phyloP scores from a whole-genome alignment of 2,888 invertebrate genomes.

The Pyrrhia umbra region DNA sequence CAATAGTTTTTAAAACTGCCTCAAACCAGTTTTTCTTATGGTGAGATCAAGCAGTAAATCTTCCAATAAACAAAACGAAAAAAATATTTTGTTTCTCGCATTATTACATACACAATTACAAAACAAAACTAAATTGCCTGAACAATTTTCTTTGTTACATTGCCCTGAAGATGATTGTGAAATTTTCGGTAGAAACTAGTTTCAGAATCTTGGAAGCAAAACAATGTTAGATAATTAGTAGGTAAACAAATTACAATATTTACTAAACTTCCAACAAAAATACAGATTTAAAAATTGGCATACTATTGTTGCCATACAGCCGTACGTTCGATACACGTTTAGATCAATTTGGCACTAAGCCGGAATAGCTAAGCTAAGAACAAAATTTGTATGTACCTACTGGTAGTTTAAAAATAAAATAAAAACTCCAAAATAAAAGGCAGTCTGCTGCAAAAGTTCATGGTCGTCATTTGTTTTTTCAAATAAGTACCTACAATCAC shows the following conservation, averaged over 20 bases:
- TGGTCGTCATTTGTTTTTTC: conserved; percentile 41
- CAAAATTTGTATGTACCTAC: neutral
- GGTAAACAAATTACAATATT: conserved; percentile 18
- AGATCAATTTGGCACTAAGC: conserved; percentile 46
- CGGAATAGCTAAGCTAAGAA: conserved; percentile 37
- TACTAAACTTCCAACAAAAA: neutral
- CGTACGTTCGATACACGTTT: conserved; percentile 9
- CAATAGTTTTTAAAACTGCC: neutral
- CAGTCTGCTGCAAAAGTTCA: conserved; percentile 48
- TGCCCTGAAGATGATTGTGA: neutral
- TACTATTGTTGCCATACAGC: conserved; percentile 19
- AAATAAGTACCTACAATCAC: conserved; percentile 21
- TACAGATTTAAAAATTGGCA: conserved; percentile 30
- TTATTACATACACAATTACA: too few species aligned
- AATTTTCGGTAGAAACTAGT: conserved; percentile 2
- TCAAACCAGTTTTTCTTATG: too few species aligned
- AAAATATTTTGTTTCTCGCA: too few species aligned
- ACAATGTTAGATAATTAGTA: neutral
- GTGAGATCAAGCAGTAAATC: too few species aligned
- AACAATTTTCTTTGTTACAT: neutral
- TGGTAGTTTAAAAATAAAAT: conserved; percentile 43
- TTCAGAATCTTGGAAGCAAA: neutral
- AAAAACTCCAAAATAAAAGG: conserved; percentile 30
- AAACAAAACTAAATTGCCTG: neutral
- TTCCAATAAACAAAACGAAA: too few species aligned